Base-by-base conservation (phyloP, 2,113 vertebrate species). In the Gymnarchus niloticus region DNA sequence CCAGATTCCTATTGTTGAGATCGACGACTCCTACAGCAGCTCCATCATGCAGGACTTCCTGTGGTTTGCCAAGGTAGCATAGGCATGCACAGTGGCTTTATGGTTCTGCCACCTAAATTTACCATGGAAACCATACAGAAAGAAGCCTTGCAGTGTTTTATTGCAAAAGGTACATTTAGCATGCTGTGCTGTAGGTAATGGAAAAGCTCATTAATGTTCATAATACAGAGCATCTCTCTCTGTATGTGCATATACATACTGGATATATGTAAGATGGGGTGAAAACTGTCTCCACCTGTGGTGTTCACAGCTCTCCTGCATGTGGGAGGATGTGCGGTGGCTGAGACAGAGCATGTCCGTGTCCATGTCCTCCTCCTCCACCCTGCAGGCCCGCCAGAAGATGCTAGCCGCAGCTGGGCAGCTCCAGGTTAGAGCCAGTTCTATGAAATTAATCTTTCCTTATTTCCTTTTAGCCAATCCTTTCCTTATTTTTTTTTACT, bases 271-370 rank as follows among this genome's bases (percentile, higher is more conserved):
- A 48, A 78, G 61, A 9, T 52, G 54, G 46, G 56, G 46, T 59
- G 48, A 23, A 10, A 25, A 52, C 49, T 61, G 48, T 65, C 59
- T 48, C n/a, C 3, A 7, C 51, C 85, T 37, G 1, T 90, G 81
- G 92, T 83, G 76, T 91, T 93, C 94, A 89, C 95, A 99, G 98
- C 91, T 99, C 89, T 99, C 97, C 46, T 99, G 97, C 89, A 97
- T 99, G 96, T 99, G 98, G 98, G 97, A 99, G 91, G 98, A 99
- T 86, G 96, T 99, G 88, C 96, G 97, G 65, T 99, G 98, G 97
- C 90, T 99, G 65, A 94, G 97, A 86, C 97, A 99, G 93, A 99
- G 96, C 1, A 93, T 94, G 92, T 95, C 97, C 0, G 91, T 96
- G 86, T 99, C 97, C 0, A 91, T 95, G 94, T 99, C 98, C 6